Evolutionary conservation across 2,797 vertebrate genomes (phyloP), one percentile per base, ranked within the genome.

Genomic region (Lagodon rhomboides): DNA sequence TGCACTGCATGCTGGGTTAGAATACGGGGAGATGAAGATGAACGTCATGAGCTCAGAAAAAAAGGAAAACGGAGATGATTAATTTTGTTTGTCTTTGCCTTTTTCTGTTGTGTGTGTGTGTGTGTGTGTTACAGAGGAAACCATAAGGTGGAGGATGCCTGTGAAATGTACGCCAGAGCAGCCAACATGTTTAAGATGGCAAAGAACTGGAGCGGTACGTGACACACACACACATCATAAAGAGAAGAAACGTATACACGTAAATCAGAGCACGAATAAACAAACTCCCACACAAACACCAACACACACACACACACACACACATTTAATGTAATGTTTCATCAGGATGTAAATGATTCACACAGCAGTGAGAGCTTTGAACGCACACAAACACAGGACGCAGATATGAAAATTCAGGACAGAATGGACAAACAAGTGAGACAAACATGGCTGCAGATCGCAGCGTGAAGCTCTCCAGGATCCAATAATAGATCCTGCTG

Each of bases 181-280:
- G 98, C 98, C 86, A 99, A 99, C 94, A 99, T 99, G 98, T 99
- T 99, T 94, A 99, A 99, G 95, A 99, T 99, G 90, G 98, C 97
- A 85, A 99, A 99, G 93, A 99, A 99, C 84, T 99, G 98, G 98
- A 99, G 92, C 38, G 98, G 98, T 99, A 95, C 80, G 96, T 96
- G 30, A 69, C 73, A 58, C 43, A 71, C 76, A 74, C 38, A 51
- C 50, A 71, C 22, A 30, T 13, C 11, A 27, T 30, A 51, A 64
- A 71, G 16, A 49, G 46, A 43, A 68, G 20, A 72, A 53, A 67
- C 12, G 23, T 30, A 30, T 30, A 30, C 0, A 25, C 15, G 30
- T 11, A 34, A 22, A 64, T 64, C 22, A 74, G 9, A 41, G 12
- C 61, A 59, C 41, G 43, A 1, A 73, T 46, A 83, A 46, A 75